Conservation (phyloP, 2,888 invertebrate species). For the Drosophila kokeensis region DNA sequence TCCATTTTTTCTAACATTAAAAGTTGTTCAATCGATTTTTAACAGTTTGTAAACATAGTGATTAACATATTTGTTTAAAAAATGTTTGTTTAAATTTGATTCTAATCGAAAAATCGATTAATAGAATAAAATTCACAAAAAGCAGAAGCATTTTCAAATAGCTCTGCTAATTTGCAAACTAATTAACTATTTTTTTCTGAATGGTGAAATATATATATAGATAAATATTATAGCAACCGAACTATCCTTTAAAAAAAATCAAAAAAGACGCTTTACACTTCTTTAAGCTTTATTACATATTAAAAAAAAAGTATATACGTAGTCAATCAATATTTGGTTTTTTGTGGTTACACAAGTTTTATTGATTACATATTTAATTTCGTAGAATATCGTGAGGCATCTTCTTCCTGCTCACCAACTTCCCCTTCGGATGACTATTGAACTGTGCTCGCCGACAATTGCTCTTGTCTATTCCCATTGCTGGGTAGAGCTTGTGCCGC, state of each 20-base stretch:
- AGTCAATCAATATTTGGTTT: slow-evolving; percentile 14
- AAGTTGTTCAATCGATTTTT: background rate
- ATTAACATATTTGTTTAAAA: background rate
- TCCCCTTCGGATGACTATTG: slow-evolving; percentile 11
- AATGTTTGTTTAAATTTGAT: background rate
- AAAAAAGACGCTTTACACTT: background rate
- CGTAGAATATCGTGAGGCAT: slow-evolving; percentile 11
- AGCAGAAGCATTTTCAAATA: background rate
- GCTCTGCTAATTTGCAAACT: background rate
- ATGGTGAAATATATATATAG: background rate
- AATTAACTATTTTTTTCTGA: background rate
- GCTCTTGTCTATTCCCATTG: slow-evolving; percentile 22
- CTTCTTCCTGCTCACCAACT: slow-evolving; percentile 5
- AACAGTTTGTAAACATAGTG: background rate
- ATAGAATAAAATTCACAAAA: background rate
- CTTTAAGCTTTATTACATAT: background rate
- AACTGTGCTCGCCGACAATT: slow-evolving; percentile 27
- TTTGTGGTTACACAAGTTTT: slow-evolving; percentile 3
- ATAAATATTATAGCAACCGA: background rate
- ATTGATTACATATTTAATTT: slow-evolving; percentile 24
- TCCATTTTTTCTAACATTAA: background rate
- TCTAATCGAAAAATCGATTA: background rate
- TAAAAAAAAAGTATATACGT: background rate
- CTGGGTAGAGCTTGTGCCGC: slow-evolving; percentile 29
- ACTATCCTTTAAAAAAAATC: background rate